A percentile compares a stretch with the other conserved stretches of the same genome.
Evolutionary conservation across 2,888 invertebrate species (phyloP).

Genomic region (Epiperipatus broadwayi): DNA sequence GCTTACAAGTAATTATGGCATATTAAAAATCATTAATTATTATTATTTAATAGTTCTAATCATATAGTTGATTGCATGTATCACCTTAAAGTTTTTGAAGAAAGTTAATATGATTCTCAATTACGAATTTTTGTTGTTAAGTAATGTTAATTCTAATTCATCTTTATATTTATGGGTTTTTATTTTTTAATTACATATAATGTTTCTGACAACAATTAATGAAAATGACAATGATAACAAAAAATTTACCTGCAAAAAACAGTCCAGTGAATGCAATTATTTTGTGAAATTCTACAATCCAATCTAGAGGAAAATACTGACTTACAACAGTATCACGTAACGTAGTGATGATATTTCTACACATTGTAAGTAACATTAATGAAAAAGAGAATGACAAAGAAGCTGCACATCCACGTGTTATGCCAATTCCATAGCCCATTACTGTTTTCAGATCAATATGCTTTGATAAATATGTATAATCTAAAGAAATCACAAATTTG

Average conservation of each 20-base stretch:
- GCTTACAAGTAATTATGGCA: no score
- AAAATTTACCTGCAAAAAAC: slow-evolving; percentile 48
- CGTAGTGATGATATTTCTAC: slow-evolving; percentile 70
- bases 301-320: slow-evolving; percentile 79
- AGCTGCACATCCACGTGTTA: slow-evolving; percentile 81
- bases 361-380: slow-evolving; percentile 74
- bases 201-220: no score
- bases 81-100: no score
- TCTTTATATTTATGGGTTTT: no score
- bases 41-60: no score
- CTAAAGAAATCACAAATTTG: slow-evolving; percentile 28
- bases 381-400: slow-evolving; percentile 86
- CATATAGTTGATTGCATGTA: no score
- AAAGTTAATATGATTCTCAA: no score
- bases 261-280: slow-evolving; percentile 84
- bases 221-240: no score
- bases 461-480: slow-evolving; percentile 89
- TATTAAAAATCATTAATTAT: no score
- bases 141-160: no score
- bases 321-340: slow-evolving; percentile 81
- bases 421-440: slow-evolving; percentile 91
- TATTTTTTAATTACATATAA: no score
- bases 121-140: no score
- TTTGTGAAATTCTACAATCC: slow-evolving; percentile 91
- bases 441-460: slow-evolving; percentile 84